These are phyloP conservation scores for Takifugu bimaculatus DNA, from an alignment of 2,113 vertebrate species.

Conservation along the genomic window DNA sequence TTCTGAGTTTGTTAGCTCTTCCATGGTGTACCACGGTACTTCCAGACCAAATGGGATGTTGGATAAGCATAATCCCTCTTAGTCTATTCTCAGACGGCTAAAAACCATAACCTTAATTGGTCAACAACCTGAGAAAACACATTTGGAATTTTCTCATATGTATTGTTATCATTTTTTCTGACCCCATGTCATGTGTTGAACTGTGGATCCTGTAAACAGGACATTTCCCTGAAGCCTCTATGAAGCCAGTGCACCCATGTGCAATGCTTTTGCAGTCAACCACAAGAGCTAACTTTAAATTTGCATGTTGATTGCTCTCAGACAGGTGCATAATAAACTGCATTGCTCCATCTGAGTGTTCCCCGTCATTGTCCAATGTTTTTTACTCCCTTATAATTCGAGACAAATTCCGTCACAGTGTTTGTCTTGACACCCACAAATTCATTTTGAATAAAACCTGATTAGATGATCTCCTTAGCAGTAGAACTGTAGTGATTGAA, in stretches of 20 bases:
- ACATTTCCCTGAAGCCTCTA: neutral
- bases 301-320: neutral
- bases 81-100: too few species aligned
- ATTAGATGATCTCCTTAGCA: slow-evolving; percentile 8
- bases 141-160: too few species aligned
- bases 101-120: neutral
- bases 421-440: slow-evolving; percentile 18
- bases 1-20: too few species aligned
- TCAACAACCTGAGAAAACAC: too few species aligned
- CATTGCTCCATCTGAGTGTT: neutral
- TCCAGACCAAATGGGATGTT: too few species aligned
- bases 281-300: neutral
- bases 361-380: slow-evolving; percentile 5
- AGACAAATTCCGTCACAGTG: neutral
- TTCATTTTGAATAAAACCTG: slow-evolving; percentile 8
- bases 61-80: too few species aligned
- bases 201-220: neutral
- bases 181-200: neutral
- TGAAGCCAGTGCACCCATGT: neutral
- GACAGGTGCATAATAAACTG: neutral
- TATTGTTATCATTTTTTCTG: too few species aligned
- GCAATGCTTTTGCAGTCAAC: neutral
- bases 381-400: slow-evolving; percentile 10
- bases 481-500: neutral
- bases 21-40: too few species aligned